A percentile compares a stretch with the other conserved stretches of the same genome.
Evolutionary conservation across 2,113 vertebrate genomes (phyloP).

Genomic region (Notechis scutatus): DNA sequence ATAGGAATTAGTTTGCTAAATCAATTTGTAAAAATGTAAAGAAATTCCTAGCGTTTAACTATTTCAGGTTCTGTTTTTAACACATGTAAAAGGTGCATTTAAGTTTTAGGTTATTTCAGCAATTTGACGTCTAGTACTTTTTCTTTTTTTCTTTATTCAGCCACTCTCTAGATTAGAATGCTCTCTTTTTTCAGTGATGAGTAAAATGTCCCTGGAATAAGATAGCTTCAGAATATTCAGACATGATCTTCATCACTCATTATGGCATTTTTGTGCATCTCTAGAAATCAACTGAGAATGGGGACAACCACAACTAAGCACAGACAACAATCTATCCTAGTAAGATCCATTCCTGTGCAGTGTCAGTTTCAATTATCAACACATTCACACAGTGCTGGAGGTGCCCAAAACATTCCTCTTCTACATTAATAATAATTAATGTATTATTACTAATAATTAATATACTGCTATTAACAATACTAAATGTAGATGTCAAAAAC

Average conservation of each 20-base stretch:
- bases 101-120: background rate
- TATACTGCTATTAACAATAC: background rate
- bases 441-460: background rate
- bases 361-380: background rate
- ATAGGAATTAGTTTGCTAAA: background rate
- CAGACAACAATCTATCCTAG: background rate
- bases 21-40: background rate
- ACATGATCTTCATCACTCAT: background rate
- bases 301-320: background rate
- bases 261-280: background rate
- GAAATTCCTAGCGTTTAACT: background rate
- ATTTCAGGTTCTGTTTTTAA: background rate
- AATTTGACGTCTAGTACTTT: background rate
- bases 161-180: background rate
- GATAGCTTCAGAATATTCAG: background rate
- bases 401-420: background rate
- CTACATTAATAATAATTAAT: background rate
- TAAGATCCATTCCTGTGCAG: background rate
- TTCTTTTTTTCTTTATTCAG: background rate
- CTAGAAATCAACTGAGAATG: background rate
- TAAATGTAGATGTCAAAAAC: background rate
- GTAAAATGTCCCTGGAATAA: background rate
- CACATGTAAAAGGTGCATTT: background rate
- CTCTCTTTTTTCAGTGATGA: background rate
- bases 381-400: background rate